Conservation (phyloP, 2,888 invertebrate species). For the Electrophaes corylata region DNA sequence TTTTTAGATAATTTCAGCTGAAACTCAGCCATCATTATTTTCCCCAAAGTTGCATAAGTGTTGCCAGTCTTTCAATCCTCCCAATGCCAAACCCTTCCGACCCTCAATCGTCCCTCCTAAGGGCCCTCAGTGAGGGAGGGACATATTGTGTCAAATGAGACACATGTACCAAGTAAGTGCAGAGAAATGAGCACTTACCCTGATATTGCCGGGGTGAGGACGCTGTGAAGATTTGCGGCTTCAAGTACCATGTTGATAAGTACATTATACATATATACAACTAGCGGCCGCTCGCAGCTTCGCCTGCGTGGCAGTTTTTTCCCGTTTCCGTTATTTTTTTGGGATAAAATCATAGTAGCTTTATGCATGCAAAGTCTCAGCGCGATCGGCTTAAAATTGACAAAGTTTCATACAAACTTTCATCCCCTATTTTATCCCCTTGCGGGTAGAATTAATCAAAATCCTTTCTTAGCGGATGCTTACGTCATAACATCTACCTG, state of each 20-base stretch:
- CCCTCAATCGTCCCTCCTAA: slow-evolving; percentile 17
- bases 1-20: not conserved
- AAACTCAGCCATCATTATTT: not conserved
- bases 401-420: too few species aligned
- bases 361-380: too few species aligned
- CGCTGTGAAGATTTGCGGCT: slow-evolving; percentile 21
- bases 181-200: slow-evolving; percentile 37
- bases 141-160: slow-evolving; percentile 59
- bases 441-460: too few species aligned
- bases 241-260: not conserved
- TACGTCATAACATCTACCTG: too few species aligned
- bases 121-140: slow-evolving; percentile 43
- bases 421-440: too few species aligned
- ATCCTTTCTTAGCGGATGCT: too few species aligned
- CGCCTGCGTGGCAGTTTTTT: too few species aligned
- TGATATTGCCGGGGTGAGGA: slow-evolving; percentile 33
- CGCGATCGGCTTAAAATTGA: too few species aligned
- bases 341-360: too few species aligned
- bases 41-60: slow-evolving; percentile 4
- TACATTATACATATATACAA: too few species aligned
- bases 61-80: slow-evolving; percentile 3
- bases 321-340: too few species aligned
- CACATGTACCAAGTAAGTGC: slow-evolving; percentile 50
- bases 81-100: slow-evolving; percentile 13
- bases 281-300: too few species aligned